Evolutionary conservation across 2,888 invertebrate genomes (phyloP).

Genomic region (Acutogordius australiensis): DNA sequence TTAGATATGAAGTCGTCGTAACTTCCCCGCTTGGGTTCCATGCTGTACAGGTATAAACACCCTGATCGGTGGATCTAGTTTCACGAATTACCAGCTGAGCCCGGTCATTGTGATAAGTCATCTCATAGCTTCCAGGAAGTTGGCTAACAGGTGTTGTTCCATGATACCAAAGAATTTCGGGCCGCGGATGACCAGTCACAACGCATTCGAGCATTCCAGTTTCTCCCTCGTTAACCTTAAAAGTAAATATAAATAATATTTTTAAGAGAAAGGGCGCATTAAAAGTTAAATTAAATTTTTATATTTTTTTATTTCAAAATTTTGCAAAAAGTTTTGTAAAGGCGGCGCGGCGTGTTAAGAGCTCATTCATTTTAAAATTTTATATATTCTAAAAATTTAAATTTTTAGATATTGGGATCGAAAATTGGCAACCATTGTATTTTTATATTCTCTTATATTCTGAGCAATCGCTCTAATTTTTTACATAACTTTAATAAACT

Average conservation of each 20-base stretch:
- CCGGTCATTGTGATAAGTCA: background rate
- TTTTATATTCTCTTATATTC: too few species aligned
- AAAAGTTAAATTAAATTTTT: too few species aligned
- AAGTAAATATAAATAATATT: background rate
- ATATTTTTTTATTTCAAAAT: too few species aligned
- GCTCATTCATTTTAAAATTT: too few species aligned
- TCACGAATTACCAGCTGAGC: background rate
- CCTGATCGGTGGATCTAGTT: background rate
- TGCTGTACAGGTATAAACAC: constrained; percentile 6
- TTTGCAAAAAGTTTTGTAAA: too few species aligned
- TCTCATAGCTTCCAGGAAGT: background rate
- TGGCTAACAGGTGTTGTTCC: background rate
- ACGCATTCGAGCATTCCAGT: background rate
- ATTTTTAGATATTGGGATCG: too few species aligned
- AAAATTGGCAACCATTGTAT: too few species aligned
- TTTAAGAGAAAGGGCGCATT: too few species aligned
- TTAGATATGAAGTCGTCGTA: background rate
- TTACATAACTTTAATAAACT: too few species aligned
- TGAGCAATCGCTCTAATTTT: too few species aligned
- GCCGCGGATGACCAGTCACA: background rate
- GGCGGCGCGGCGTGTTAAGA: too few species aligned
- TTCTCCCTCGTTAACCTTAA: constrained; percentile 3
- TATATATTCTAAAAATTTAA: too few species aligned
- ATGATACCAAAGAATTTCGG: background rate
- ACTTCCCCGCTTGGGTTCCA: background rate